Percentiles rank a stretch among this genome's conserved stretches.
These are phyloP conservation scores for Himalopsyche anomala DNA, from an alignment of 2,888 invertebrate genomes.

Conservation along the genomic window DNA sequence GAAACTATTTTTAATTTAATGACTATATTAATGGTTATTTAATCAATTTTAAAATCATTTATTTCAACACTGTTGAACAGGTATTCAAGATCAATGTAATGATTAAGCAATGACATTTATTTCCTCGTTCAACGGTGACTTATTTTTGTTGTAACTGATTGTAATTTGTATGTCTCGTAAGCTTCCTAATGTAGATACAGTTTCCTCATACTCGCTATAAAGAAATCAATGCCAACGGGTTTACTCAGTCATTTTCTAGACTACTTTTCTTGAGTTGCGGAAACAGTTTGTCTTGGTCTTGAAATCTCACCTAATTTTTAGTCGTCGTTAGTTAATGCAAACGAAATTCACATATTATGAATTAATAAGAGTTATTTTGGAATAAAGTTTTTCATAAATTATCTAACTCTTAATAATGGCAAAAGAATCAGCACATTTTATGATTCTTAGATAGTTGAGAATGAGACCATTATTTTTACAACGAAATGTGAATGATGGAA, in stretches of 20 bases:
- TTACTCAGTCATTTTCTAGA: background rate
- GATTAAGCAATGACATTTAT: background rate
- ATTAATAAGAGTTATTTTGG: too few species aligned
- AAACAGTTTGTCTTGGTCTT: background rate
- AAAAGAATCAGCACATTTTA: too few species aligned
- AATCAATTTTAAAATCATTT: background rate
- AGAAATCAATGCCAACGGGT: conserved; percentile 27
- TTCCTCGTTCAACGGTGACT: conserved; percentile 1
- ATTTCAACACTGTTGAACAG: background rate
- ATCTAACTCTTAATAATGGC: too few species aligned
- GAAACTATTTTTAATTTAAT: background rate
- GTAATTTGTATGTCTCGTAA: background rate
- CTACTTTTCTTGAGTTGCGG: background rate
- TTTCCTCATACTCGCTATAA: conserved; percentile 7
- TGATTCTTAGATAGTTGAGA: too few species aligned
- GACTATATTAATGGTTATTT: background rate
- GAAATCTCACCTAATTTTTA: background rate
- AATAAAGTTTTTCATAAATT: too few species aligned
- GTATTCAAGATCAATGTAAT: conserved; percentile 25
- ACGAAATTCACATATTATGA: too few species aligned
- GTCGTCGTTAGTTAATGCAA: background rate
- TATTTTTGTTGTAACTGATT: background rate
- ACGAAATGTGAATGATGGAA: too few species aligned
- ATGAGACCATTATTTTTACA: too few species aligned
- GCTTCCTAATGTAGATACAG: background rate